Evolutionary conservation across 2,797 vertebrate genomes (phyloP).

Genomic region (Eulemur albifrons): DNA sequence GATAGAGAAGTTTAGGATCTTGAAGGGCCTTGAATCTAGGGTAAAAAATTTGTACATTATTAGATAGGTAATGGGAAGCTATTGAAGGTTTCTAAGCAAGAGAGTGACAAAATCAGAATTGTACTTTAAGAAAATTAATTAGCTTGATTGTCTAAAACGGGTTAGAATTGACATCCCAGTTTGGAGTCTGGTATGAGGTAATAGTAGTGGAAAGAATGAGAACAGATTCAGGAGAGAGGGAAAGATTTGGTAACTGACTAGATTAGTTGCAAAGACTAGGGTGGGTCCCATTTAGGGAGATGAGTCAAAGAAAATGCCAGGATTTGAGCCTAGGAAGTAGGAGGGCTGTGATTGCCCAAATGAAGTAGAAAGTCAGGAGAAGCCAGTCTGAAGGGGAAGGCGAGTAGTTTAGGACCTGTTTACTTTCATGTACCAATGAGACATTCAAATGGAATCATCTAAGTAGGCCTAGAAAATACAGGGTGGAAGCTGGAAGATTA

Average conservation of each 20-base stretch:
- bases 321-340: background rate
- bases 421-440: slow-evolving; percentile 40
- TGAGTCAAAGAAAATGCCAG: background rate
- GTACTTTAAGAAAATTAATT: slow-evolving; percentile 7
- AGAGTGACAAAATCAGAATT: slow-evolving; percentile 19
- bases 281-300: slow-evolving; percentile 7
- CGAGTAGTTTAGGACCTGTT: background rate
- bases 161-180: background rate
- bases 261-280: slow-evolving; percentile 2
- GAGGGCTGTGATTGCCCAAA: background rate
- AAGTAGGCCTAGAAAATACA: slow-evolving; percentile 13
- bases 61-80: background rate
- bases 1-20: slow-evolving; percentile 1
- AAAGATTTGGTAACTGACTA: slow-evolving; percentile 8
- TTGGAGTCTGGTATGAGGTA: background rate
- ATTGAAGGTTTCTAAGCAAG: slow-evolving; percentile 29
- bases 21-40: background rate
- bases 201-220: background rate
- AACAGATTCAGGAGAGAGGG: background rate
- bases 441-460: background rate
- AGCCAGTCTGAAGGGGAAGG: background rate
- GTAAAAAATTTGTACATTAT: slow-evolving; percentile 11
- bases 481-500: background rate
- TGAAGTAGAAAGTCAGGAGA: slow-evolving; percentile 51
- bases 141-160: slow-evolving; percentile 14